Percentiles rank a stretch among this genome's conserved stretches.
Conservation (phyloP, 2,888 invertebrate species). For the Spodoptera picta region DNA sequence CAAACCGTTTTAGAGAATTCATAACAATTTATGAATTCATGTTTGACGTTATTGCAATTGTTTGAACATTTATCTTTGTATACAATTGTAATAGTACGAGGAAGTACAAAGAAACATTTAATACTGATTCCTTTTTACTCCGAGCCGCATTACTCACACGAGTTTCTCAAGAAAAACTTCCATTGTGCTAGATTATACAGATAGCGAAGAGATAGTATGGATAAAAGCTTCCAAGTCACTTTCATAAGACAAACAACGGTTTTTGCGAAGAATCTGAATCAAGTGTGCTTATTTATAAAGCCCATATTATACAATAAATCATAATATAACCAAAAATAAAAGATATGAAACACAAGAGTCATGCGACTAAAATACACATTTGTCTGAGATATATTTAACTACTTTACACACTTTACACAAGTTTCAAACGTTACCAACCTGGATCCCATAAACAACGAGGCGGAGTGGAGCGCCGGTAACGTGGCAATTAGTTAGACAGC, state of each 20-base stretch:
- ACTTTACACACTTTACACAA: slow-evolving; percentile 56
- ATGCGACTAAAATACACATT: slow-evolving; percentile 24
- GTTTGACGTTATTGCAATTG: no score
- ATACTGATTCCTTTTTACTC: slow-evolving; percentile 18
- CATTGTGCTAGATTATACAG: background rate
- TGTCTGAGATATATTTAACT: slow-evolving; percentile 47
- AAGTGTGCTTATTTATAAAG: background rate
- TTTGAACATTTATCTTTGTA: no score
- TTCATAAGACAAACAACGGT: background rate
- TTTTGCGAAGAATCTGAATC: slow-evolving; percentile 6
- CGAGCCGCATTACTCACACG: slow-evolving; percentile 6
- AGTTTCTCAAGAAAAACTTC: slow-evolving; percentile 15
- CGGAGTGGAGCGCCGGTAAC: slow-evolving; percentile 64
- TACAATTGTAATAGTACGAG: slow-evolving; percentile 1
- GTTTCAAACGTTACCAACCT: slow-evolving; percentile 64
- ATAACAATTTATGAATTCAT: background rate
- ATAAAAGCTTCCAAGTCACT: background rate
- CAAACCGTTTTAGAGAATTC: slow-evolving; percentile 3
- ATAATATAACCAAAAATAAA: slow-evolving; percentile 7
- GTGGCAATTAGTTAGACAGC: slow-evolving; percentile 80
- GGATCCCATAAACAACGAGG: slow-evolving; percentile 64
- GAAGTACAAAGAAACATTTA: slow-evolving; percentile 4
- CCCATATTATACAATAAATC: background rate
- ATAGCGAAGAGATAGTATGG: slow-evolving; percentile 8
- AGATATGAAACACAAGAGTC: slow-evolving; percentile 5